A percentile compares a stretch with the other conserved stretches of the same genome.
These are phyloP conservation scores for Petromus typicus DNA, from an alignment of 2,113 vertebrate genomes.

Conservation along the genomic window DNA sequence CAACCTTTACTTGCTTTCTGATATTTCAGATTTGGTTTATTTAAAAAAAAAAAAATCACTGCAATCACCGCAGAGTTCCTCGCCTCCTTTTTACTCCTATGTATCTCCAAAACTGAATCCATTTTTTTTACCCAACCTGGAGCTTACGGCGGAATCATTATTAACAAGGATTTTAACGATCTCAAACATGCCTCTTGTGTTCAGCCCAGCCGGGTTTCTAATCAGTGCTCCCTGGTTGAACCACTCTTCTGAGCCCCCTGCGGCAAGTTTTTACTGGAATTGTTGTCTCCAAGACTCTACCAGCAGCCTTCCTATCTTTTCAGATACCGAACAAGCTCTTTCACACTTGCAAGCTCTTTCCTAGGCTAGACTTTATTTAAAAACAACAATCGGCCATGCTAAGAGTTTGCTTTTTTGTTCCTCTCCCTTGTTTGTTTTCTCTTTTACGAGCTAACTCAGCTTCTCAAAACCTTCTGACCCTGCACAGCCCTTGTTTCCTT, in stretches of 20 bases:
- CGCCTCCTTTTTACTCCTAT: not conserved
- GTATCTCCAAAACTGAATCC: not conserved
- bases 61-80: not conserved
- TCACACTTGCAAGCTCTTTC: not conserved
- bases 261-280: not conserved
- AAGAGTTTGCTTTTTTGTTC: not conserved
- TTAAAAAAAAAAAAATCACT: not conserved
- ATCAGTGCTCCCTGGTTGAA: constrained; percentile 51
- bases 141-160: constrained; percentile 55
- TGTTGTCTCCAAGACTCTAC: not conserved
- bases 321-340: not conserved
- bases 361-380: not conserved
- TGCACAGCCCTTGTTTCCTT: not conserved
- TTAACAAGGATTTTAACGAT: constrained; percentile 68
- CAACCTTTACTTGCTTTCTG: not conserved
- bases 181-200: constrained; percentile 48
- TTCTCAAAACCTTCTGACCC: not conserved
- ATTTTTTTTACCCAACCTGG: not conserved
- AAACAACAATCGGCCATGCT: not conserved
- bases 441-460: not conserved
- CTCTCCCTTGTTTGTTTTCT: not conserved
- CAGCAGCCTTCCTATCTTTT: not conserved
- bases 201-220: constrained; percentile 34
- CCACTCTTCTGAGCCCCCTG: constrained; percentile 6
- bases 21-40: not conserved